Conservation (phyloP, 2,797 vertebrate species). For the Brachyalestes nurse region DNA sequence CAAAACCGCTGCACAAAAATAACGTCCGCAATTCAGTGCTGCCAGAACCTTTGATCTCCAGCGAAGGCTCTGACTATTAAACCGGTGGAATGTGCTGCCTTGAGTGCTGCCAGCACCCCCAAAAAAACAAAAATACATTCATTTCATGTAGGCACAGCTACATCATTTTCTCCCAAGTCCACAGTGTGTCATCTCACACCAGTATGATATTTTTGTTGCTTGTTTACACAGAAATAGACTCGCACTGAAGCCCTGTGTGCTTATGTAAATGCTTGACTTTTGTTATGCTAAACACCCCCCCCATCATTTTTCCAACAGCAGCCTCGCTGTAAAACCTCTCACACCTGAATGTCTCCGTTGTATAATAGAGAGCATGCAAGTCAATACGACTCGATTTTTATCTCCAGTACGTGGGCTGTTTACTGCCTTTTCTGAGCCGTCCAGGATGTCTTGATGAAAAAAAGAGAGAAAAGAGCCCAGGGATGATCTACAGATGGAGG, state of each 20-base stretch:
- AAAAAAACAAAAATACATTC: conserved; percentile 7
- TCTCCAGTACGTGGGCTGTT: conserved; percentile 14
- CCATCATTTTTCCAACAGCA: conserved; percentile 44
- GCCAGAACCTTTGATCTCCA: conserved; percentile 17
- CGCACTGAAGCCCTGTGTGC: conserved; percentile 37
- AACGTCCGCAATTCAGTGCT: neutral
- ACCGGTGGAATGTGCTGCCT: neutral
- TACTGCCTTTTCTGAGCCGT: neutral
- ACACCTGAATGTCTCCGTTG: conserved; percentile 39
- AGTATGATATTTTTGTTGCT: conserved; percentile 40
- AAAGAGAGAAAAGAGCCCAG: conserved; percentile 1
- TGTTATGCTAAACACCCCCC: conserved; percentile 53
- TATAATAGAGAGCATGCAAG: conserved; percentile 29
- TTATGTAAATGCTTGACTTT: conserved; percentile 58
- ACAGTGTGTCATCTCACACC: conserved; percentile 35
- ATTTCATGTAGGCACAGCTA: conserved; percentile 16
- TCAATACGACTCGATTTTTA: conserved; percentile 29
- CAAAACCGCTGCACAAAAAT: conserved; percentile 1
- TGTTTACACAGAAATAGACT: conserved; percentile 53
- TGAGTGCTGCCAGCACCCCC: neutral
- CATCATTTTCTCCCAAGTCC: conserved; percentile 19
- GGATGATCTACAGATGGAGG: conserved; percentile 33
- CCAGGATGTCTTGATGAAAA: neutral
- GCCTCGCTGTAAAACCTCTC: conserved; percentile 41
- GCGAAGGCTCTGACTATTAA: conserved; percentile 7